Conservation (phyloP, 2,797 vertebrate genomes). For the Platalea minor region DNA sequence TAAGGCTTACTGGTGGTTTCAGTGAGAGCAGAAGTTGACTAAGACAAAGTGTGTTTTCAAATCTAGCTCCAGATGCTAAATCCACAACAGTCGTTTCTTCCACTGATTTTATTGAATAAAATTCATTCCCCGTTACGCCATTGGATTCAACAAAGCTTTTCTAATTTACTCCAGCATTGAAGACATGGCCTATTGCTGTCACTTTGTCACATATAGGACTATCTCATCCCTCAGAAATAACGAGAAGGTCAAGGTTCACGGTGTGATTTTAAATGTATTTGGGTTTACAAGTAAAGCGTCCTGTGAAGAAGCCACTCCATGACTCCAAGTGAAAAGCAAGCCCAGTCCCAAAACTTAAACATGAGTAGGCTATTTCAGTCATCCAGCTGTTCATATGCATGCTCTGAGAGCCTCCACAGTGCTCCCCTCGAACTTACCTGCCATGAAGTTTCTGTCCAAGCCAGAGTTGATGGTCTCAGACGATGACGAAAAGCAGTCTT, state of each 20-base stretch:
- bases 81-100: background rate
- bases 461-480: background rate
- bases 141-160: background rate
- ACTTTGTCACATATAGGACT: background rate
- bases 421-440: background rate
- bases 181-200: background rate
- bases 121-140: background rate
- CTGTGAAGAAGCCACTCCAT: background rate
- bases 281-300: background rate
- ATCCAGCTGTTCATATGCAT: fast-evolving
- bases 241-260: background rate
- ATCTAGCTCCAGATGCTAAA: background rate
- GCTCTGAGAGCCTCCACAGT: background rate
- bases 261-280: background rate
- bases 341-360: background rate
- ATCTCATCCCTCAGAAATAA: background rate
- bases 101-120: background rate
- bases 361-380: background rate
- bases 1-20: background rate
- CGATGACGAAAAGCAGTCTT: background rate
- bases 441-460: background rate
- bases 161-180: background rate
- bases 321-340: background rate
- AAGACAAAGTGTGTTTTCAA: background rate
- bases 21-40: background rate